Base-by-base conservation (phyloP, 2,113 vertebrate genomes). In the Pedetes capensis region DNA sequence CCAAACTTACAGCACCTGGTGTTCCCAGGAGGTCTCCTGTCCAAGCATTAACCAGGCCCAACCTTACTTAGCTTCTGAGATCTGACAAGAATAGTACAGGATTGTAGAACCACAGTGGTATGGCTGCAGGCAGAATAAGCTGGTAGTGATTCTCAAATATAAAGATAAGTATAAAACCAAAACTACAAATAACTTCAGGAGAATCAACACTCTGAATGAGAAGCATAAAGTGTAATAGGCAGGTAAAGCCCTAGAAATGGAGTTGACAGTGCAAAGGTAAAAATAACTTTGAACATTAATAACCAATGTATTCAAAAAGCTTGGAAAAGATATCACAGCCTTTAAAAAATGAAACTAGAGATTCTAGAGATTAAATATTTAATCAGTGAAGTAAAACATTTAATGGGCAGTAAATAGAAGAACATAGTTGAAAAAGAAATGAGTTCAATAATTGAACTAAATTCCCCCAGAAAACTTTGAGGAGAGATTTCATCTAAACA, bases 171-270 rank as follows among this genome's bases (percentile, higher is more conserved):
- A 81, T 8, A 76, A 27, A 66, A 85, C 10, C 18, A 59, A 92
- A 93, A 37, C 71, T 74, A 94, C n/a, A 39, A 72, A 82, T 39
- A 22, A 49, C 63, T 95, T 94, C 55, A 83, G 64, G 63, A 89
- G 79, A 79, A 86, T 20, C 71, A 84, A 51, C 25, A 68, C 13
- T 23, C 32, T 61, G 57, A 85, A 89, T 72, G 3, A 63, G n/a
- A 78, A 68, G 63, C 8, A 59, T 34, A 53, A 72, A 39, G 61
- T 79, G 83, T 32, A 89, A 89, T n/a, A 34, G 63, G 14, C 6
- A 82, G 9, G 47, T 57, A 74, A 92, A 91, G 82, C 12, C 27
- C n/a, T 84, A 32, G n/a, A 69, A 86, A 32, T 0, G 75, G 39
- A 75, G 17, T 6, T 44, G 18, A 78, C 51, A 66, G 0, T 61